A percentile compares a stretch with the other conserved stretches of the same genome.
These are phyloP conservation scores for Hapalemur alaotrensis DNA, from an alignment of 2,797 vertebrate genomes.

Conservation along the genomic window DNA sequence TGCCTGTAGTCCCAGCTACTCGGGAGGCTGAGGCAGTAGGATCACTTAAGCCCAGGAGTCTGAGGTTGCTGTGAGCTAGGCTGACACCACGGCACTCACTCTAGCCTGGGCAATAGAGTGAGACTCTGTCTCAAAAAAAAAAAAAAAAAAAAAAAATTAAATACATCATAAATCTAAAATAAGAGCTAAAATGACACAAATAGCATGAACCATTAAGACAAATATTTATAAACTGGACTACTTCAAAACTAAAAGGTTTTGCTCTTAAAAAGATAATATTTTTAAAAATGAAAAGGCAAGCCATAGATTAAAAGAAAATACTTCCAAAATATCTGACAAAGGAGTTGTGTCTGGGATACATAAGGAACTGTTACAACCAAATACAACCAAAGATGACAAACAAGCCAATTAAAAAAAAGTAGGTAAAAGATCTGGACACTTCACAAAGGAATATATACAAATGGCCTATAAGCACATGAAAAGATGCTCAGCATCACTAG, in stretches of 20 bases:
- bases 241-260: background rate
- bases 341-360: background rate
- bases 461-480: background rate
- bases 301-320: background rate
- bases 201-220: background rate
- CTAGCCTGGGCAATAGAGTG: no score
- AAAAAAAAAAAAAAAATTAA: background rate
- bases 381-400: background rate
- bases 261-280: background rate
- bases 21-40: no score
- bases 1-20: no score
- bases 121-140: no score
- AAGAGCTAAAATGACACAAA: background rate
- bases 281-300: background rate
- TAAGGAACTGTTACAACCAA: background rate
- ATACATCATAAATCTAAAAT: background rate
- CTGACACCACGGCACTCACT: no score
- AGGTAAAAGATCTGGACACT: background rate
- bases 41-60: no score
- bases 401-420: background rate
- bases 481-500: background rate
- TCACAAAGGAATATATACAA: background rate
- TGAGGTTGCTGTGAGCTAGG: no score
- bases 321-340: constrained; percentile 6
- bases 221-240: background rate